phyloP scores from a whole-genome alignment of 2,888 invertebrate species.

The Neoaliturus tenellus region DNA sequence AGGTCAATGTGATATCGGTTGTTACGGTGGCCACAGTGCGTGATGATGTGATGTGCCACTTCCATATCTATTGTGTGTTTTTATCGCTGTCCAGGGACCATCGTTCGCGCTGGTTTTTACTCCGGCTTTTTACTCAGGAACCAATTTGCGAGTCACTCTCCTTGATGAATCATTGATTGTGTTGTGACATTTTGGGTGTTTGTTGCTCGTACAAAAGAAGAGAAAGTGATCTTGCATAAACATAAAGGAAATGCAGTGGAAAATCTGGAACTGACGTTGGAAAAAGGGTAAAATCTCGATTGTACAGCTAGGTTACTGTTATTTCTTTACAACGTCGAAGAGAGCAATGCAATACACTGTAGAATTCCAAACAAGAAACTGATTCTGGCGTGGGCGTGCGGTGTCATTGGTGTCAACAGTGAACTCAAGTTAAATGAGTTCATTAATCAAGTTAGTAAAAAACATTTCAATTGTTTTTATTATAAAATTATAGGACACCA shows the following conservation, averaged over 20 bases:
- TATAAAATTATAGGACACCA: too few relatives aligned
- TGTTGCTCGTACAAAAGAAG: neutral
- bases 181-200: neutral
- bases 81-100: neutral
- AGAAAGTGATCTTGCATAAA: neutral
- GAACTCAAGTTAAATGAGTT: too few relatives aligned
- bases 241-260: neutral
- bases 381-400: too few relatives aligned
- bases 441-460: too few relatives aligned
- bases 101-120: constrained; percentile 1
- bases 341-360: too few relatives aligned
- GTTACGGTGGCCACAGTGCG: constrained; percentile 38
- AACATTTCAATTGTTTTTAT: too few relatives aligned
- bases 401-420: too few relatives aligned
- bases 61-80: constrained; percentile 32
- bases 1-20: constrained; percentile 52
- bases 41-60: constrained; percentile 48
- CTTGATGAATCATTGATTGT: neutral
- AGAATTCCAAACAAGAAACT: too few relatives aligned
- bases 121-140: neutral
- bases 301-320: too few relatives aligned
- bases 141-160: neutral
- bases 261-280: neutral
- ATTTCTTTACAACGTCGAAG: too few relatives aligned
- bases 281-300: too few relatives aligned